Evolutionary conservation across 1,140 invertebrate species (phyloP).

Genomic region (Papilio polytes): DNA sequence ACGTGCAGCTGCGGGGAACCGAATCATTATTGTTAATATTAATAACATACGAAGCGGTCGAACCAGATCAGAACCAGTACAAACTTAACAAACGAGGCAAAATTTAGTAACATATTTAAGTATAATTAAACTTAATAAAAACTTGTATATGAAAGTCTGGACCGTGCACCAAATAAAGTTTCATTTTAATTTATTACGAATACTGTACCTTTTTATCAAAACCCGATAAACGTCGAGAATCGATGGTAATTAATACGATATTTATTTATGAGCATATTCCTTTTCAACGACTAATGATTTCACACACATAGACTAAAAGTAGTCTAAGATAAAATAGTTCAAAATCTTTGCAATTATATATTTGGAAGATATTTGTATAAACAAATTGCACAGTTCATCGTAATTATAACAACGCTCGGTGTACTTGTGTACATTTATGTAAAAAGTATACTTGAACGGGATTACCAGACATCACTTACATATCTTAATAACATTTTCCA

Average conservation of each 20-base stretch:
- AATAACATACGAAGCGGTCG: conserved; percentile 23
- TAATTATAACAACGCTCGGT: background rate
- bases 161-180: conserved; percentile 9
- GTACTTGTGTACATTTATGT: background rate
- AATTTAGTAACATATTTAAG: conserved; percentile 3
- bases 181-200: background rate
- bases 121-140: conserved; percentile 22
- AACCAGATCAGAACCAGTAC: conserved; percentile 33
- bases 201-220: conserved; percentile 6
- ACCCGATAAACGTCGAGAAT: background rate
- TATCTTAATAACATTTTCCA: background rate
- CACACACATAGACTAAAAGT: background rate
- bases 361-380: background rate
- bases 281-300: background rate
- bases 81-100: conserved; percentile 23
- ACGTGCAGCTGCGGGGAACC: conserved; percentile 50
- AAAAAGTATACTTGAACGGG: background rate
- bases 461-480: background rate
- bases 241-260: background rate
- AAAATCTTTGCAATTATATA: background rate
- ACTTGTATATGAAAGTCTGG: conserved; percentile 26
- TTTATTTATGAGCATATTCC: background rate
- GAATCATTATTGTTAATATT: conserved; percentile 42
- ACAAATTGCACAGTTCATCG: background rate
- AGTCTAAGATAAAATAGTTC: background rate